Evolutionary conservation across 2,113 vertebrate species (phyloP).

Genomic region (Gymnogyps californianus): DNA sequence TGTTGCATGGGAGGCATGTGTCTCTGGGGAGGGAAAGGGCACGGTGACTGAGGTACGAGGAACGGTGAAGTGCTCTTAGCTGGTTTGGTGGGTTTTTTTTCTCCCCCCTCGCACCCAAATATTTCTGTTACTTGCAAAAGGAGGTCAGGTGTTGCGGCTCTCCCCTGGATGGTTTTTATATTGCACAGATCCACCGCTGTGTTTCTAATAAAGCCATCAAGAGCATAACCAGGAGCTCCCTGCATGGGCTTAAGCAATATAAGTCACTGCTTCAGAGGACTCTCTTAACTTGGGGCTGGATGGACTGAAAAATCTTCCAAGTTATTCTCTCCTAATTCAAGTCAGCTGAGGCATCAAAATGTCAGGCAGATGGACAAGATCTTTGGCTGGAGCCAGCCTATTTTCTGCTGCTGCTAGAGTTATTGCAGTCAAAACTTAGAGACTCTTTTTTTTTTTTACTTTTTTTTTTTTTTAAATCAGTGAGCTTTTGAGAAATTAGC

Average conservation of each 20-base stretch:
- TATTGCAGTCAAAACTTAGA: not conserved
- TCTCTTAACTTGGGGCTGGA: slow-evolving; percentile 13
- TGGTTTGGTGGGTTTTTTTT: not conserved
- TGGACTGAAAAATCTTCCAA: slow-evolving; percentile 39
- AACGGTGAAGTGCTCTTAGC: not conserved
- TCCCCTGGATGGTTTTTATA: slow-evolving; percentile 6
- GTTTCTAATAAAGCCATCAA: slow-evolving; percentile 51
- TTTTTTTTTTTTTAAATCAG: not conserved
- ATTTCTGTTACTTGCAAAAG: not conserved
- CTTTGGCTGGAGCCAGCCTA: not conserved
- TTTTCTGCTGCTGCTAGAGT: not conserved
- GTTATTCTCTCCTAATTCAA: slow-evolving; percentile 60
- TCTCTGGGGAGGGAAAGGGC: not conserved
- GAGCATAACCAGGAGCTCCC: slow-evolving; percentile 10
- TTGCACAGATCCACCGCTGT: not conserved
- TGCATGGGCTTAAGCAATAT: not conserved
- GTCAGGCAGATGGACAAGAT: slow-evolving; percentile 31
- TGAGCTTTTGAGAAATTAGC: slow-evolving; percentile 2
- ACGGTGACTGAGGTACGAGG: rapidly evolving
- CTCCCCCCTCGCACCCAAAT: not conserved
- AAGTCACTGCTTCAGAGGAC: slow-evolving; percentile 5
- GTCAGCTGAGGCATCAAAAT: slow-evolving; percentile 58
- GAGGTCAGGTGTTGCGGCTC: not conserved
- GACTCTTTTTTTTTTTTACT: not conserved
- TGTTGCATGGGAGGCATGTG: not conserved